phyloP scores from a whole-genome alignment of 2,113 vertebrate species.

The Riparia riparia region DNA sequence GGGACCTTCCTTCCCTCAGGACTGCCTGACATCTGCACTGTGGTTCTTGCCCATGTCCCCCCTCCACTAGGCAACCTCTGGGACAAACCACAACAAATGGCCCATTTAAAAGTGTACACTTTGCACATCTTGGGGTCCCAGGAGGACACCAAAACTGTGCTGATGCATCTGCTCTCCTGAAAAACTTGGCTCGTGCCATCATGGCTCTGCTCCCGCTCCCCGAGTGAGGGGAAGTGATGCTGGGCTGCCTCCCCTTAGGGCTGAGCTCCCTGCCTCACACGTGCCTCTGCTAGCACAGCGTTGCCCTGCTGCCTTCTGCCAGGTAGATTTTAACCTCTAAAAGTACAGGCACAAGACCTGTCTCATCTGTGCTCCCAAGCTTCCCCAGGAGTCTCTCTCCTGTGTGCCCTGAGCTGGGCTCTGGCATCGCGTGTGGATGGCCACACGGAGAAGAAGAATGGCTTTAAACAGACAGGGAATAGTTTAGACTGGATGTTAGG shows the following conservation, averaged over 20 bases:
- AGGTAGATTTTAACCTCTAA: not conserved
- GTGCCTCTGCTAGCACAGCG: not conserved
- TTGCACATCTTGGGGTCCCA: fast-evolving
- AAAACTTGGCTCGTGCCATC: not conserved
- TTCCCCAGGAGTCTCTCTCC: not conserved
- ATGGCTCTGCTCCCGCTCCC: not conserved
- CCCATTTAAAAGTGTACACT: not conserved
- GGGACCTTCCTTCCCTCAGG: not conserved
- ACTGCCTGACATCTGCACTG: fast-evolving
- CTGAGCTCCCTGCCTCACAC: not conserved
- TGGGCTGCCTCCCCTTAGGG: not conserved
- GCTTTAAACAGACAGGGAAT: not conserved
- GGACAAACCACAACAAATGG: not conserved
- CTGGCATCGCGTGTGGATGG: fast-evolving
- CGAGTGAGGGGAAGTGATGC: not conserved
- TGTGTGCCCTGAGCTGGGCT: not conserved
- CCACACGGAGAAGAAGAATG: not conserved
- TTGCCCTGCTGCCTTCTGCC: not conserved
- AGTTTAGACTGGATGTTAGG: not conserved
- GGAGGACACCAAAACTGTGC: not conserved
- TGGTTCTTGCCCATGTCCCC: fast-evolving
- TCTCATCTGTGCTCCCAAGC: not conserved
- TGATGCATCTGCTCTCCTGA: not conserved
- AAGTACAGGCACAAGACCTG: fast-evolving
- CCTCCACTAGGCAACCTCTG: not conserved